These are phyloP conservation scores for Holocentrus rufus DNA, from an alignment of 2,797 vertebrate species.

Conservation along the genomic window DNA sequence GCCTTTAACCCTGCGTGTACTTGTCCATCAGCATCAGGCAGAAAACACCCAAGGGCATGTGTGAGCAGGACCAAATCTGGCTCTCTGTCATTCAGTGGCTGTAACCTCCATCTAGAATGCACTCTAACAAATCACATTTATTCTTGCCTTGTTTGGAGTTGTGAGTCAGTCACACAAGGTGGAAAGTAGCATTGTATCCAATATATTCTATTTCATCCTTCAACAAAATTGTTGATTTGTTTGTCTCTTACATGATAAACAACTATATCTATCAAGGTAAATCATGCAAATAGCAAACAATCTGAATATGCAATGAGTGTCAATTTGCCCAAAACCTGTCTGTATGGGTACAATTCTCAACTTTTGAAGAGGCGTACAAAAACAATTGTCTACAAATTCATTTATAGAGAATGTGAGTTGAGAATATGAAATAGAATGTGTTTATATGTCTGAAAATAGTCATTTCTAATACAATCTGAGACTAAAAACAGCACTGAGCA, in stretches of 20 bases:
- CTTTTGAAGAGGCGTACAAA: neutral
- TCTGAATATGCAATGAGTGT: neutral
- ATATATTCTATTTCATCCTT: conserved; percentile 15
- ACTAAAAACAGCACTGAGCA: conserved; percentile 10
- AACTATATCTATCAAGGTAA: neutral
- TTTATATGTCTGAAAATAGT: neutral
- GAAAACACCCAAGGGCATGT: conserved; percentile 80
- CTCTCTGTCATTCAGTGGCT: conserved; percentile 77
- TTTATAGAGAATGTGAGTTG: neutral
- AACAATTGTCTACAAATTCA: conserved; percentile 7
- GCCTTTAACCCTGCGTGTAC: conserved; percentile 81
- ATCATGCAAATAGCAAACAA: neutral
- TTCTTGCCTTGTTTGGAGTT: conserved; percentile 59
- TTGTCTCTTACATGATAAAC: conserved; percentile 6
- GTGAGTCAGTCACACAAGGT: conserved; percentile 60
- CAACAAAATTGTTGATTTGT: conserved; percentile 4
- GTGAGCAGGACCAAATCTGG: conserved; percentile 74
- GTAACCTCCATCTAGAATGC: conserved; percentile 70
- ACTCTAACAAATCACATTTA: conserved; percentile 77
- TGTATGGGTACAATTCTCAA: neutral
- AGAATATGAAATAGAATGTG: neutral
- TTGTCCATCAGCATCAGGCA: conserved; percentile 78
- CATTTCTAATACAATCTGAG: conserved; percentile 29
- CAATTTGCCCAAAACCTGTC: conserved; percentile 11
- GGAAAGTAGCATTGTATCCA: conserved; percentile 35